Base-by-base conservation (phyloP, 2,888 invertebrate species). In the Tetranychus truncatus region DNA sequence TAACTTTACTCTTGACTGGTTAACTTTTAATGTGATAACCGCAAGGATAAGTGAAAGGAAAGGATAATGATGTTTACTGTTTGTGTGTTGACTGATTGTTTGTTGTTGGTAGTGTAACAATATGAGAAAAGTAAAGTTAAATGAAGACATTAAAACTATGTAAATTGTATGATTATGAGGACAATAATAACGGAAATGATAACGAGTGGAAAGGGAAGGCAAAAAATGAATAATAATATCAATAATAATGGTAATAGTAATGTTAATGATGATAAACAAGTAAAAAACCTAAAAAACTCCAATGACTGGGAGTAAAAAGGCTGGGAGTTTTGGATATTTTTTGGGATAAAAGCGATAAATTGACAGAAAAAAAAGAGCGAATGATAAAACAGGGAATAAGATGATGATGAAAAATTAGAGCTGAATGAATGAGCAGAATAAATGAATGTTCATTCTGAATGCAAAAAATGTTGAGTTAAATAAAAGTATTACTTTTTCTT, bases 401-500 rank as follows among this genome's bases (percentile, higher is more conserved):
- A 55, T 55, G 55, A 55, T 55, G 55, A 55, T 55, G 55, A 55
- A 15, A 55, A 55, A 55, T 55, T 55, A 55, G 15, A 15, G 15
- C 55, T 55, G 55, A 55, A 55, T 55, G 55, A 55, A 55, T 55
- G 55, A 55, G 55, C 55, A 55, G 55, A 55, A 55, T 55, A 55
- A 55, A 55, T 55, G 55, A 55, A 55, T 55, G 55, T 55, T 55
- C 9, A 15, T 55, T 55, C 15, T 9, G 55, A 55, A 15, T 15
- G 55, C 9, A 55, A 55, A 55, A 55, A 55, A 55, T 15, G 55
- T 55, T 55, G 15, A 55, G 15, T 55, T 15, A 55, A 15, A 55
- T 55, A 9, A 55, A 15, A 55, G 55, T 55, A 55, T 55, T 55
- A 55, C 34, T 34, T 34, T 34, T 34, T 34, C 4, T 34, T 34